These are phyloP conservation scores for Urophycis tenuis DNA, from an alignment of 2,797 vertebrate genomes.

Conservation along the genomic window DNA sequence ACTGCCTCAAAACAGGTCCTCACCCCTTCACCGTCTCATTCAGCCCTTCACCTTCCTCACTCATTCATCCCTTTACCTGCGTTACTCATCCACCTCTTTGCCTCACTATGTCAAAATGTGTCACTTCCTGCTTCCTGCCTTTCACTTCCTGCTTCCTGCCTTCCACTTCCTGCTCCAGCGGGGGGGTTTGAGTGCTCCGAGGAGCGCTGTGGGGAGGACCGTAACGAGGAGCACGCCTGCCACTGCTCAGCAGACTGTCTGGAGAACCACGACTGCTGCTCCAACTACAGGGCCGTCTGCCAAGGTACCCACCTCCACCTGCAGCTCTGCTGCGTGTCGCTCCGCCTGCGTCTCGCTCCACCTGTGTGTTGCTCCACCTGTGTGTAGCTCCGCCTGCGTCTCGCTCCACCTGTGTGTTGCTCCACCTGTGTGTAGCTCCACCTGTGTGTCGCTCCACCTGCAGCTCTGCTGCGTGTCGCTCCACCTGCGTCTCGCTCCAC, in stretches of 20 bases:
- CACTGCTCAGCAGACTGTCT: constrained; percentile 94
- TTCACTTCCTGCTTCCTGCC: not conserved
- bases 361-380: no score
- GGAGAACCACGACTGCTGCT: constrained; percentile 87
- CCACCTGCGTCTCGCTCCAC: no score
- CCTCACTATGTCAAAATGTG: not conserved
- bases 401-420: no score
- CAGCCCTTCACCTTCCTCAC: not conserved
- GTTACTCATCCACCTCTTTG: not conserved
- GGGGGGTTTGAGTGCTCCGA: constrained; percentile 87
- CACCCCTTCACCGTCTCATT: not conserved
- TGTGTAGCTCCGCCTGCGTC: no score
- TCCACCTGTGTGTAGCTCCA: no score
- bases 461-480: no score
- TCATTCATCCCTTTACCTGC: no score
- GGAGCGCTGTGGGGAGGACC: constrained; percentile 84
- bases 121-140: not conserved
- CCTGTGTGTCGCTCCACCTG: no score
- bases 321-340: not conserved
- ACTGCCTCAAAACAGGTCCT: constrained; percentile 91
- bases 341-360: no score
- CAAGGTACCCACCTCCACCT: constrained; percentile 67
- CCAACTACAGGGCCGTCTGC: constrained; percentile 88
- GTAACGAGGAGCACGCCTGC: constrained; percentile 83
- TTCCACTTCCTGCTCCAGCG: constrained; percentile 56